Evolutionary conservation across 2,797 vertebrate species (phyloP).

Genomic region (Pseudomugil gertrudae): DNA sequence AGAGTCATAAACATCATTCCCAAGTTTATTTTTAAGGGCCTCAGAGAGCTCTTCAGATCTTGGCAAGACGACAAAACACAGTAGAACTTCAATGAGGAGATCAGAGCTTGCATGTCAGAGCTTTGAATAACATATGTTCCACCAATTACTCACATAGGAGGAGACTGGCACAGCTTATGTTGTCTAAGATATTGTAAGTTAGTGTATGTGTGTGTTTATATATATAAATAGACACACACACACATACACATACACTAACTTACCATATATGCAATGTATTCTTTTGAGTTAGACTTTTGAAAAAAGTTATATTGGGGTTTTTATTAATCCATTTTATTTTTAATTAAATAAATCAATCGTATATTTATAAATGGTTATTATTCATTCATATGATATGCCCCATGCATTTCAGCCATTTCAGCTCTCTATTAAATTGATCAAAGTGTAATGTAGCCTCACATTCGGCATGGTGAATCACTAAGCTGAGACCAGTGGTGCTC

Average conservation of each 20-base stretch:
- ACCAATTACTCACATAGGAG: too few relatives aligned
- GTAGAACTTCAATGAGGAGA: not conserved
- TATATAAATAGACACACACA: too few relatives aligned
- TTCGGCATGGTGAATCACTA: conserved; percentile 57
- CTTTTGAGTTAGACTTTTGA: not conserved
- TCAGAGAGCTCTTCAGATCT: not conserved
- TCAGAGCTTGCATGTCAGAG: not conserved
- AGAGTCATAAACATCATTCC: not conserved
- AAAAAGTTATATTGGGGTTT: not conserved
- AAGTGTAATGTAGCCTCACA: conserved; percentile 49
- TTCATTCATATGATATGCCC: conserved; percentile 30
- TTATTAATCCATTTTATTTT: not conserved
- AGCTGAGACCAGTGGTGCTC: conserved; percentile 50
- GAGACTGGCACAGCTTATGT: too few relatives aligned
- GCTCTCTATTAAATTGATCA: conserved; percentile 54
- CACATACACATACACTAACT: too few relatives aligned
- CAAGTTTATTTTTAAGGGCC: not conserved
- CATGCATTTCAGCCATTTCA: conserved; percentile 52
- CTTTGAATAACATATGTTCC: not conserved
- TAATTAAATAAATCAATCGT: not conserved
- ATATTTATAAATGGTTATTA: not conserved
- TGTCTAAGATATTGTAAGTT: too few relatives aligned
- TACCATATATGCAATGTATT: too few relatives aligned
- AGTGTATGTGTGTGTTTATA: too few relatives aligned
- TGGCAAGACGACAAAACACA: not conserved